Conservation (phyloP, 2,113 vertebrate species). For the Burhinus bistriatus region DNA sequence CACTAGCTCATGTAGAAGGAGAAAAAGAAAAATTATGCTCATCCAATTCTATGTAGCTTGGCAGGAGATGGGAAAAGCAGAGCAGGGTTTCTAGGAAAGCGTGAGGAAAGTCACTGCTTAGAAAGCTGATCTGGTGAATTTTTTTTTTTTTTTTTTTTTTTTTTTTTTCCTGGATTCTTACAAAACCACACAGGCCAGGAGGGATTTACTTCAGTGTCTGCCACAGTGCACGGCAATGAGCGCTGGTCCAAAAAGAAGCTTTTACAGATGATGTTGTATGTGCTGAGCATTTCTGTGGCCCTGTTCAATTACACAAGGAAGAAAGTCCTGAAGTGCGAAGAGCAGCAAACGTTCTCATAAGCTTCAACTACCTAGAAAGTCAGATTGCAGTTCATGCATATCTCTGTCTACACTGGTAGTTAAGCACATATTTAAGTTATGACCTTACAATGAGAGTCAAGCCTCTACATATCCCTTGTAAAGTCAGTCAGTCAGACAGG, state of each 20-base stretch:
- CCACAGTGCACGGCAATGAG: neutral
- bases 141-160: neutral
- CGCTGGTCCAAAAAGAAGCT: neutral
- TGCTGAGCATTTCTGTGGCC: neutral
- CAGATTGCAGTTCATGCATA: neutral
- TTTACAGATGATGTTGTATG: neutral
- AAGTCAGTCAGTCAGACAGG: neutral
- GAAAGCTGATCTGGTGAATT: conserved; percentile 59
- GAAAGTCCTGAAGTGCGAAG: neutral
- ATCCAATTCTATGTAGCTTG: conserved; percentile 52
- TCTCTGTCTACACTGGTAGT: neutral
- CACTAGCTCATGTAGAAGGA: neutral
- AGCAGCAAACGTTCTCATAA: neutral
- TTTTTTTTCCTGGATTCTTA: conserved; percentile 14
- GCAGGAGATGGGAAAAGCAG: conserved; percentile 63
- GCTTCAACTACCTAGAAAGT: neutral
- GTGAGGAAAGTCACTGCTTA: conserved; percentile 26
- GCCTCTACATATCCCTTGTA: neutral
- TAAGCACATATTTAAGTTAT: neutral
- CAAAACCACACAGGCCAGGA: conserved; percentile 16
- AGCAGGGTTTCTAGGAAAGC: conserved; percentile 62
- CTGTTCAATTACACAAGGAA: neutral
- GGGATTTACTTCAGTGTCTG: conserved; percentile 22
- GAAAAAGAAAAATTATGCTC: conserved; percentile 22
- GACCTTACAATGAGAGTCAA: neutral